These are phyloP conservation scores for Mantis religiosa DNA, from an alignment of 2,888 invertebrate genomes.

Conservation along the genomic window DNA sequence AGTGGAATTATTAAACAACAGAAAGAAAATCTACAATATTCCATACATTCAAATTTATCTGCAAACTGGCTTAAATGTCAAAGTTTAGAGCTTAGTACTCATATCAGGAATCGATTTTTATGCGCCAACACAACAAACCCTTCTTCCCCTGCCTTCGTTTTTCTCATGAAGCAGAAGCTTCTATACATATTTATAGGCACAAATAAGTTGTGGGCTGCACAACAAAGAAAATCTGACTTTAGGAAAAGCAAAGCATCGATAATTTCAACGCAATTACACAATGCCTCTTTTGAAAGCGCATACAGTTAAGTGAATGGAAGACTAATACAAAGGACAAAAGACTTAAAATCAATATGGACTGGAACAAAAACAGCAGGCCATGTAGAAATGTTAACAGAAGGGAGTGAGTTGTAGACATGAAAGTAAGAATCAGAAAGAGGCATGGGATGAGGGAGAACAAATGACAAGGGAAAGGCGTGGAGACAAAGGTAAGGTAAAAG, in stretches of 20 bases:
- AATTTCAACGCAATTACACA: neutral
- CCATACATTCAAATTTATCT: too few species aligned
- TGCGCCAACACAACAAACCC: neutral
- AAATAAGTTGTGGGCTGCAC: neutral
- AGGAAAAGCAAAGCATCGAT: neutral
- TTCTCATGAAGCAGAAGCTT: neutral
- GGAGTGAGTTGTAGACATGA: neutral
- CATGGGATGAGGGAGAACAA: neutral
- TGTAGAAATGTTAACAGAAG: neutral
- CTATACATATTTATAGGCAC: neutral
- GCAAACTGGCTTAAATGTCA: neutral
- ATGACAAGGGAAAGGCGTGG: neutral
- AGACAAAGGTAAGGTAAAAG: neutral
- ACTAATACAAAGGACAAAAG: neutral
- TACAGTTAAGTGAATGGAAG: neutral
- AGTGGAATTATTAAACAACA: too few species aligned
- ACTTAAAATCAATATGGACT: neutral
- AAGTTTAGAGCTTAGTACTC: neutral
- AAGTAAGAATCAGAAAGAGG: neutral
- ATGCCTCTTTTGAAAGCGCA: neutral
- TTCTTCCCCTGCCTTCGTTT: neutral
- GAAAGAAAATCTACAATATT: too few species aligned
- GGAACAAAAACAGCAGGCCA: neutral
- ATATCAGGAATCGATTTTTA: neutral
- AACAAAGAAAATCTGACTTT: neutral